Percentiles rank a stretch among this genome's conserved stretches.
These are phyloP conservation scores for Nothobranchius furzeri DNA, from an alignment of 2,113 vertebrate species.

Conservation along the genomic window DNA sequence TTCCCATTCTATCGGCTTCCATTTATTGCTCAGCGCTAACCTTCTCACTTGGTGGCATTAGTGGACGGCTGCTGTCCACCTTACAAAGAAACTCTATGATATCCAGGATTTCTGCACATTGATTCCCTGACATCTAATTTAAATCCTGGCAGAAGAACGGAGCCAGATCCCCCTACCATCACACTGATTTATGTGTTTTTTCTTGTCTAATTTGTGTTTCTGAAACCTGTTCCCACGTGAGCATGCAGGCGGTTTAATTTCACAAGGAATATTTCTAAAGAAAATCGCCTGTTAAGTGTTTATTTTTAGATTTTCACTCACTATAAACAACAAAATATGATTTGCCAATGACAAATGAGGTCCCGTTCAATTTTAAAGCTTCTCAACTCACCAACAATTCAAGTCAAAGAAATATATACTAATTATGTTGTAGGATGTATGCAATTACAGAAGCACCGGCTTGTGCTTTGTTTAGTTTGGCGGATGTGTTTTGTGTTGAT, in stretches of 20 bases:
- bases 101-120: conserved; percentile 56
- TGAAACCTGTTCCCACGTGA: conserved; percentile 12
- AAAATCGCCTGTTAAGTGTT: conserved; percentile 10
- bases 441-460: conserved; percentile 27
- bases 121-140: conserved; percentile 69
- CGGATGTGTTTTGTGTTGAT: conserved; percentile 64
- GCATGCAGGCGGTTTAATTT: conserved; percentile 27
- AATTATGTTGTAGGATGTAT: conserved; percentile 54
- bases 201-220: conserved; percentile 20
- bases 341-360: conserved; percentile 36
- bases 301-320: conserved; percentile 27
- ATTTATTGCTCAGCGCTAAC: conserved; percentile 73
- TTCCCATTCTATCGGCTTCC: conserved; percentile 63
- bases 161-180: conserved; percentile 36
- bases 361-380: conserved; percentile 26
- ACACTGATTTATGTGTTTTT: conserved; percentile 37
- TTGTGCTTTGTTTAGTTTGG: conserved; percentile 61
- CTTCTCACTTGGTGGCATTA: conserved; percentile 68
- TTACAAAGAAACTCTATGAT: conserved; percentile 56
- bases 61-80: conserved; percentile 43
- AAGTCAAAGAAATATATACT: conserved; percentile 37
- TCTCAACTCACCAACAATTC: conserved; percentile 44
- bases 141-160: conserved; percentile 41
- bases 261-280: background rate
- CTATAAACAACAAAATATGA: conserved; percentile 43